Percentiles rank a stretch among this genome's conserved stretches.
phyloP scores from a whole-genome alignment of 1,140 invertebrate species.

The Chironomus tepperi region DNA sequence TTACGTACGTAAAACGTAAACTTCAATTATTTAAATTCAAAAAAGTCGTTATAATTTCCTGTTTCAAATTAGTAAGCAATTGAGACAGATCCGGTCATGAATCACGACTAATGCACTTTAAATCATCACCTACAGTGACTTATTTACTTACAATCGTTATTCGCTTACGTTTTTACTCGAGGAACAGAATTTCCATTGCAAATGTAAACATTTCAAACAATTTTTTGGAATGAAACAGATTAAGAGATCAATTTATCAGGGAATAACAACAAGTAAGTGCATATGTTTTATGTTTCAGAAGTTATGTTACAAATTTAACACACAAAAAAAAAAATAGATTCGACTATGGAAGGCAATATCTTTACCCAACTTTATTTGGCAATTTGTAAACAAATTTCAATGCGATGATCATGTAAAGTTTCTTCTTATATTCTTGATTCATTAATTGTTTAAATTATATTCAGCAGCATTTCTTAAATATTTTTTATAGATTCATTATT shows the following conservation, averaged over 20 bases:
- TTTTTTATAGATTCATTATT: background rate
- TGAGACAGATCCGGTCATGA: too few relatives aligned
- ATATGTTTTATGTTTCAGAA: conserved; percentile 21
- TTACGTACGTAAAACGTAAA: too few relatives aligned
- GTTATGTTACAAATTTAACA: conserved; percentile 18
- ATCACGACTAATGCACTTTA: too few relatives aligned
- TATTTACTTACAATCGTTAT: too few relatives aligned
- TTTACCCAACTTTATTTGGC: background rate
- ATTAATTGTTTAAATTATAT: conserved; percentile 22
- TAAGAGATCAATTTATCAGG: conserved; percentile 14
- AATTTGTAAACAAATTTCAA: conserved; percentile 16
- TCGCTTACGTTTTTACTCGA: background rate
- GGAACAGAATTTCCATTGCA: background rate
- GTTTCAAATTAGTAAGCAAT: background rate
- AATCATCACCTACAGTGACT: too few relatives aligned
- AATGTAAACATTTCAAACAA: background rate
- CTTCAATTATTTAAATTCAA: too few relatives aligned
- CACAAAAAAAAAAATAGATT: background rate
- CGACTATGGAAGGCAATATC: background rate
- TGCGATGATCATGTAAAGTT: background rate
- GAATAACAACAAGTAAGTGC: background rate
- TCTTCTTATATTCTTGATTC: conserved; percentile 19
- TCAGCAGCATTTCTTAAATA: background rate
- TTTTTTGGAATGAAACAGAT: conserved; percentile 23
- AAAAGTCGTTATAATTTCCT: background rate